These are phyloP conservation scores for Anarrhichthys ocellatus DNA, from an alignment of 2,113 vertebrate genomes.

Conservation along the genomic window DNA sequence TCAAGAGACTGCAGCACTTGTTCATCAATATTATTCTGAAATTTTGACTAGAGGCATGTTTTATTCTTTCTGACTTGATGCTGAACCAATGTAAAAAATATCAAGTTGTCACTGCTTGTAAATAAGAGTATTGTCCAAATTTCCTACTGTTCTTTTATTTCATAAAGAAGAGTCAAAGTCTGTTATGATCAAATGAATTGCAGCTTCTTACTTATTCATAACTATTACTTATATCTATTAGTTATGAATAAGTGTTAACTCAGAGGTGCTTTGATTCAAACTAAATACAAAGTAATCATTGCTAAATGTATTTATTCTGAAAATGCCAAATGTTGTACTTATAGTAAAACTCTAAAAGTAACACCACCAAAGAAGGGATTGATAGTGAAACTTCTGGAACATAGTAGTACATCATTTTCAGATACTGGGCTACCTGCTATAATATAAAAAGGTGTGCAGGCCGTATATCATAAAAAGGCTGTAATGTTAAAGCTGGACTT, in stretches of 20 bases:
- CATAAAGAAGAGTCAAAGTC: neutral
- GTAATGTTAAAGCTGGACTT: neutral
- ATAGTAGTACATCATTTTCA: neutral
- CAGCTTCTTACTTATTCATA: neutral
- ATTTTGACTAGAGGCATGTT: constrained; percentile 37
- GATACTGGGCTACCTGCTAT: neutral
- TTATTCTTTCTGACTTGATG: constrained; percentile 12
- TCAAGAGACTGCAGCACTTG: constrained; percentile 37
- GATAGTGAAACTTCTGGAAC: neutral
- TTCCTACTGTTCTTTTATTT: neutral
- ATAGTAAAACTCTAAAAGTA: neutral
- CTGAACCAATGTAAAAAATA: constrained; percentile 8
- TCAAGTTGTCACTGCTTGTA: neutral
- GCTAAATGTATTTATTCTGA: neutral
- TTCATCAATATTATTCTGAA: constrained; percentile 38
- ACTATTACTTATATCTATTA: neutral
- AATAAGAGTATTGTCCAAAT: neutral
- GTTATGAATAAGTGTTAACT: neutral
- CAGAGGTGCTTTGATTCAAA: neutral
- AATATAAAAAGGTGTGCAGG: neutral
- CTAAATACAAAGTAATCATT: neutral
- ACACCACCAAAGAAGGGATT: neutral
- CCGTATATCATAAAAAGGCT: neutral
- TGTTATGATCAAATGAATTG: neutral
- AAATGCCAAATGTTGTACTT: neutral